phyloP scores from a whole-genome alignment of 2,888 invertebrate species.

The Eristalis arbustorum region DNA sequence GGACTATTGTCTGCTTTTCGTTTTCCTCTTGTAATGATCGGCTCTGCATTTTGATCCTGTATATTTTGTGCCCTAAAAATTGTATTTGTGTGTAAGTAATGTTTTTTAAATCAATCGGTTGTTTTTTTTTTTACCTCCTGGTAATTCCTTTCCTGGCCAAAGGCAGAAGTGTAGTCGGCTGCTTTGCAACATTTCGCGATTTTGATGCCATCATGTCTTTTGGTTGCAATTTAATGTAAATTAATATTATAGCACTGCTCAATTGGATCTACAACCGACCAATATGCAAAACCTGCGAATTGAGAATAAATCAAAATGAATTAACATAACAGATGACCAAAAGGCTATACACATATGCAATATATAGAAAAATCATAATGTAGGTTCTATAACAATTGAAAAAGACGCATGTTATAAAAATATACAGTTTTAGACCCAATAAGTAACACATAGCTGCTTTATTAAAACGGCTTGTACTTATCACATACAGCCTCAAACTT shows the following conservation, averaged over 20 bases:
- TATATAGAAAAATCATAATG: too few species aligned
- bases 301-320: not conserved
- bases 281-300: not conserved
- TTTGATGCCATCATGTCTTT: slow-evolving; percentile 77
- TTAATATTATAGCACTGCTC: not conserved
- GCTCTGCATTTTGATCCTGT: slow-evolving; percentile 76
- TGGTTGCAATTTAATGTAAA: not conserved
- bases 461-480: too few species aligned
- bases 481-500: too few species aligned
- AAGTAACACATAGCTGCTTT: too few species aligned
- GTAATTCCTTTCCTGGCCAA: slow-evolving; percentile 75
- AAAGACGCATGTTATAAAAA: not conserved
- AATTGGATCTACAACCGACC: not conserved
- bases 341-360: not conserved
- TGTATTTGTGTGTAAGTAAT: not conserved
- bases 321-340: not conserved
- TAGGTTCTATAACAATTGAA: too few species aligned
- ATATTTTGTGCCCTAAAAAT: slow-evolving; percentile 72
- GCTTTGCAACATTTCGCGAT: slow-evolving; percentile 75
- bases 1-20: slow-evolving; percentile 92
- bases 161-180: slow-evolving; percentile 74
- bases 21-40: slow-evolving; percentile 82
- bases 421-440: not conserved
- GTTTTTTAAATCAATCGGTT: not conserved
- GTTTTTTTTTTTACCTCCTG: slow-evolving; percentile 63